Conservation (phyloP, 2,888 invertebrate genomes). For the Ypsolopha sequella region DNA sequence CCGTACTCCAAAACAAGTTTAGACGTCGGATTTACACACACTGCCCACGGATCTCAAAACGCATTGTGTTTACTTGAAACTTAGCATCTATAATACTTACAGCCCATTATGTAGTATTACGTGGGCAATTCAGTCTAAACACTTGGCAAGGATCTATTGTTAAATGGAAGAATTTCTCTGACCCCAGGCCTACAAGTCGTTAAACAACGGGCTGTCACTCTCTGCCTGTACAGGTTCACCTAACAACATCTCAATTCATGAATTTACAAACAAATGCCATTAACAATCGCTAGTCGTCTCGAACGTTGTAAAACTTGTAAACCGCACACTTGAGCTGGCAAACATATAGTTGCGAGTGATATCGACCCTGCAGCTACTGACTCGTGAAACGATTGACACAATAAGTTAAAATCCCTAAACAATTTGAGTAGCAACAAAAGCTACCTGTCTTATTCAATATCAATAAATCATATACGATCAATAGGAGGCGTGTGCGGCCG, state of each 20-base stretch:
- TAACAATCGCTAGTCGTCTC: background rate
- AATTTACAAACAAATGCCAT: background rate
- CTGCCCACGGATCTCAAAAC: background rate
- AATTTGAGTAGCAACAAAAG: background rate
- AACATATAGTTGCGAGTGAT: background rate
- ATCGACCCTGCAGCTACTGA: background rate
- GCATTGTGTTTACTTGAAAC: conserved; percentile 1
- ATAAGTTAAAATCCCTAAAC: background rate
- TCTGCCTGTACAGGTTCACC: background rate
- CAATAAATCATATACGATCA: conserved; percentile 39
- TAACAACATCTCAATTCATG: conserved; percentile 1
- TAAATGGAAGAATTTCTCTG: conserved; percentile 26
- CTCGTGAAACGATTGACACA: background rate
- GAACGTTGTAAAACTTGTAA: background rate
- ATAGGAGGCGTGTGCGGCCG: conserved; percentile 24
- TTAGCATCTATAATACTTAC: conserved; percentile 29
- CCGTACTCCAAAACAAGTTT: background rate
- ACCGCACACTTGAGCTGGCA: background rate
- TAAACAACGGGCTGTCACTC: conserved; percentile 27
- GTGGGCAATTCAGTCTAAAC: conserved; percentile 32
- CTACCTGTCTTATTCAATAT: conserved; percentile 22
- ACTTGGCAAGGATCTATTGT: conserved; percentile 32
- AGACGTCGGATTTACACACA: background rate
- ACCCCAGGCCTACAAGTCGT: conserved; percentile 22
- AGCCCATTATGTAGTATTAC: conserved; percentile 31